phyloP scores from a whole-genome alignment of 2,888 invertebrate species.

The Netelia inedita region DNA sequence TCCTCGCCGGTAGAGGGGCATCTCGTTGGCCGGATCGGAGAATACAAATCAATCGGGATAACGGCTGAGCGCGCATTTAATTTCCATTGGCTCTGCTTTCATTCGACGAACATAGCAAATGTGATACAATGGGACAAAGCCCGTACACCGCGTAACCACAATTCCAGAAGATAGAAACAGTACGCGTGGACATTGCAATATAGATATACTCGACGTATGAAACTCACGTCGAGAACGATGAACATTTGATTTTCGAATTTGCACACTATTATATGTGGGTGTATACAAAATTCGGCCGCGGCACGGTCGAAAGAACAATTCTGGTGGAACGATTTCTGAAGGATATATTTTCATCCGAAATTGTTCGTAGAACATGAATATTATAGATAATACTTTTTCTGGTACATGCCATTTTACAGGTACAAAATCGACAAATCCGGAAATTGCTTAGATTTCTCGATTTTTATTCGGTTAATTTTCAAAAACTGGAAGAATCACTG shows the following conservation, averaged over 20 bases:
- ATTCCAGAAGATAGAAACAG: constrained; percentile 25
- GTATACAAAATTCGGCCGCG: neutral
- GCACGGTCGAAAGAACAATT: no score
- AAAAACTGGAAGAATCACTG: no score
- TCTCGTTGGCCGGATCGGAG: constrained; percentile 79
- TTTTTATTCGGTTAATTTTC: no score
- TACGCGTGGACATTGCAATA: neutral
- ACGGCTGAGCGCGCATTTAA: constrained; percentile 84
- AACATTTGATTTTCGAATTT: constrained; percentile 46
- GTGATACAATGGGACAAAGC: constrained; percentile 61
- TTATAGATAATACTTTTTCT: no score
- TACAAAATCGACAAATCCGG: no score
- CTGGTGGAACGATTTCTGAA: no score
- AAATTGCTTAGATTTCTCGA: no score
- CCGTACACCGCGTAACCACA: constrained; percentile 50
- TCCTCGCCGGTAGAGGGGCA: constrained; percentile 74
- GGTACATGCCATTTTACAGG: no score
- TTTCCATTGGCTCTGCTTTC: constrained; percentile 81
- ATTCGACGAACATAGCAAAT: constrained; percentile 71
- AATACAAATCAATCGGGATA: constrained; percentile 84
- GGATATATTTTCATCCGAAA: neutral
- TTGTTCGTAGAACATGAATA: no score
- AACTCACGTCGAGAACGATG: constrained; percentile 32
- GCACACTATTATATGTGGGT: constrained; percentile 14
- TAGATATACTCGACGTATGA: neutral